Conservation (phyloP, 1,140 invertebrate genomes). For the Drosophila nigrodunni region DNA sequence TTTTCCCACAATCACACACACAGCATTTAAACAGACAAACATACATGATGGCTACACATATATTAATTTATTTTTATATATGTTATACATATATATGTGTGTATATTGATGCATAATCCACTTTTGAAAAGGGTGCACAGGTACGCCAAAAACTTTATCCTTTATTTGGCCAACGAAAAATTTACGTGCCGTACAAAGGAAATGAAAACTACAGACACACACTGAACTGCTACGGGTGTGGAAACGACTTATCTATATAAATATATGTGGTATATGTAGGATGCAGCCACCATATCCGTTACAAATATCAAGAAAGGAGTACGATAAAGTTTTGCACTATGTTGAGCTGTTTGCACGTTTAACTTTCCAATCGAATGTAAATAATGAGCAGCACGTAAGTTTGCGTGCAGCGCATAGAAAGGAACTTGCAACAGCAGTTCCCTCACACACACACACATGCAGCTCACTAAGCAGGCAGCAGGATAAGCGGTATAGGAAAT, state of each 20-base stretch:
- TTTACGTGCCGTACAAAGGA: slow-evolving; percentile 37
- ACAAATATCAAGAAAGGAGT: not conserved
- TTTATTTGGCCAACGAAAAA: slow-evolving; percentile 54
- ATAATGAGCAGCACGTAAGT: slow-evolving; percentile 71
- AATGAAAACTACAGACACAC: slow-evolving; percentile 16
- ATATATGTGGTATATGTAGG: slow-evolving; percentile 34
- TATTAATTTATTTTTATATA: slow-evolving; percentile 10
- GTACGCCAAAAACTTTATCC: slow-evolving; percentile 68
- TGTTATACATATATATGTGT: slow-evolving; percentile 16
- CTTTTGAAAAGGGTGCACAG: slow-evolving; percentile 57
- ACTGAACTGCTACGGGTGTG: not conserved
- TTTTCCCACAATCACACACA: slow-evolving; percentile 44
- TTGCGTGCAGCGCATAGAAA: slow-evolving; percentile 44
- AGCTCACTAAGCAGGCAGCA: slow-evolving; percentile 1
- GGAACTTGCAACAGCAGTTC: slow-evolving; percentile 6
- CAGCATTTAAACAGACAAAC: slow-evolving; percentile 5
- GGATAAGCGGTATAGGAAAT: not conserved
- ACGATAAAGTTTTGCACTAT: slow-evolving; percentile 64
- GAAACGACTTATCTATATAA: slow-evolving; percentile 1
- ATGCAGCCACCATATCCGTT: slow-evolving; percentile 13
- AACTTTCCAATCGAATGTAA: slow-evolving; percentile 82
- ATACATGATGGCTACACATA: not conserved
- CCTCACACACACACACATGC: slow-evolving; percentile 12
- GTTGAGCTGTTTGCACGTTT: slow-evolving; percentile 74
- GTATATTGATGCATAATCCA: slow-evolving; percentile 72